Evolutionary conservation across 2,888 invertebrate species (phyloP).

Genomic region (Xylota sylvarum): DNA sequence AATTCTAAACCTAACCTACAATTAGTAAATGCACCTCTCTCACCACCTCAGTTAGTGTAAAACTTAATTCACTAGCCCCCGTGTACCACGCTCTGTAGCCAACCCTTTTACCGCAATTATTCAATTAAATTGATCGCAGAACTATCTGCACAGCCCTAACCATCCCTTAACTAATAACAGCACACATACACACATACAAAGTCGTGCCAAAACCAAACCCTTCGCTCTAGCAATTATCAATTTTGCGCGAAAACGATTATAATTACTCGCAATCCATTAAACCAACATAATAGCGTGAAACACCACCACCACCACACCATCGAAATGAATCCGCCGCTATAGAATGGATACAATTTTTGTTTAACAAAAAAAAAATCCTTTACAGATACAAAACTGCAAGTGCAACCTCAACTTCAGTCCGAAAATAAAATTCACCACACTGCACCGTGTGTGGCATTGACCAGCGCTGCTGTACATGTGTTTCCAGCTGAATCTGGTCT

Average conservation of each 20-base stretch:
- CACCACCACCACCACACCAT: background rate
- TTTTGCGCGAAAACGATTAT: conserved; percentile 73
- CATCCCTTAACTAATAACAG: conserved; percentile 11
- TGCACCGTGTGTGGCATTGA: conserved; percentile 17
- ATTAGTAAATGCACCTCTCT: conserved; percentile 9
- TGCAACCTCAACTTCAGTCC: conserved; percentile 38
- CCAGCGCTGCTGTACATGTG: background rate
- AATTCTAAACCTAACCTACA: conserved; percentile 6
- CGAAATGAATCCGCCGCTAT: background rate
- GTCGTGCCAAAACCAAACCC: conserved; percentile 18
- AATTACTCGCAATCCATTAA: conserved; percentile 76
- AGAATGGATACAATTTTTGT: conserved; percentile 31
- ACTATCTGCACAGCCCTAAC: background rate
- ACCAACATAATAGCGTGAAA: conserved; percentile 66
- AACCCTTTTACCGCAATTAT: conserved; percentile 63
- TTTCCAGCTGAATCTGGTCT: background rate
- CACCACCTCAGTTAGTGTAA: background rate
- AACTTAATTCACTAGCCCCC: conserved; percentile 1
- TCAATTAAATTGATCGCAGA: conserved; percentile 69
- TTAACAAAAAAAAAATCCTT: conserved; percentile 17
- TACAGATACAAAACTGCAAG: conserved; percentile 23
- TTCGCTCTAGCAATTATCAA: conserved; percentile 66
- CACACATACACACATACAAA: background rate
- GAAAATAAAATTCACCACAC: conserved; percentile 59
- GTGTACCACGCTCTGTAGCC: no score